Conservation (phyloP, 2,797 vertebrate species). For the Pogonophryne albipinna region DNA sequence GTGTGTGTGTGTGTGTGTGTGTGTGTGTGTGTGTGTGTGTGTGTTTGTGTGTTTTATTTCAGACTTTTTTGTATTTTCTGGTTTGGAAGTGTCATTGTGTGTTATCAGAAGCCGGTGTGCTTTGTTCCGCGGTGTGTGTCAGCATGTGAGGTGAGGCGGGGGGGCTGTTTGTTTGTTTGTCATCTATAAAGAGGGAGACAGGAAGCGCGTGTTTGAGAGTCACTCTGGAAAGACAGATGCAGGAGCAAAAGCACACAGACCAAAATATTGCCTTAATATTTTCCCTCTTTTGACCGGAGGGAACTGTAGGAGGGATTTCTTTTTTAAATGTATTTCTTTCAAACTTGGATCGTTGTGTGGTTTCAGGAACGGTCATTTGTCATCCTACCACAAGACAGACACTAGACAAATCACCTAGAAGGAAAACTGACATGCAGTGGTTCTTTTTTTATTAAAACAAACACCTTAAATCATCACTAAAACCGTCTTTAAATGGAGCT, state of each 20-base stretch:
- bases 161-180: slow-evolving; percentile 48
- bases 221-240: slow-evolving; percentile 40
- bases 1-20: slow-evolving; percentile 8
- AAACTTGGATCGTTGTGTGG: slow-evolving; percentile 8
- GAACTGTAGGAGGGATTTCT: background rate
- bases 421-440: background rate
- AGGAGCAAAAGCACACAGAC: slow-evolving; percentile 11
- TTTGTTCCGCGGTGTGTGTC: slow-evolving; percentile 30
- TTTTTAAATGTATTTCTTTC: background rate
- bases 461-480: background rate
- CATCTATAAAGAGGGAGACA: slow-evolving; percentile 49
- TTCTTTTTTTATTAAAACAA: background rate
- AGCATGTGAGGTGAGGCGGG: slow-evolving; percentile 34
- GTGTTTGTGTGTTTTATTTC: slow-evolving; percentile 29
- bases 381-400: background rate
- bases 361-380: background rate
- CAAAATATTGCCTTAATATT: slow-evolving; percentile 21
- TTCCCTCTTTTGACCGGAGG: slow-evolving; percentile 5
- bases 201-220: slow-evolving; percentile 56
- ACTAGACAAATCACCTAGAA: background rate
- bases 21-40: slow-evolving; percentile 7
- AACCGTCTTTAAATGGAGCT: no score
- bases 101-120: slow-evolving; percentile 10
- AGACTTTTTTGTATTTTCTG: slow-evolving; percentile 28
- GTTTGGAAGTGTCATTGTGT: slow-evolving; percentile 26